phyloP scores from a whole-genome alignment of 1,140 invertebrate genomes.

The Heliconius eleuchia region DNA sequence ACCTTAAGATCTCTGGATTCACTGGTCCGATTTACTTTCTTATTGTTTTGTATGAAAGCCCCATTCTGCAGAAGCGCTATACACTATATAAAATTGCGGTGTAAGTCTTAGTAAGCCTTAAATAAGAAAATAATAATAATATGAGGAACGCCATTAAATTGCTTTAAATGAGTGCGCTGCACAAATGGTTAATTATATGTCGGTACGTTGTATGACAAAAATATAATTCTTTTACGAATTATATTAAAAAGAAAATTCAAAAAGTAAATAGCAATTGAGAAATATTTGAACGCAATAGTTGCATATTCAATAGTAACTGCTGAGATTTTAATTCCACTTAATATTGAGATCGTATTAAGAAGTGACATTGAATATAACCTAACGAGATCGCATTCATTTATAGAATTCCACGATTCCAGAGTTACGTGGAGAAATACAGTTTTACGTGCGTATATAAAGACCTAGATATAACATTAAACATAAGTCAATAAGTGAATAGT shows the following conservation, averaged over 20 bases:
- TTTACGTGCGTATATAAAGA: neutral
- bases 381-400: neutral
- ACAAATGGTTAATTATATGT: no score
- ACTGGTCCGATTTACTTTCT: no score
- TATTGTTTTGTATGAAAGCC: no score
- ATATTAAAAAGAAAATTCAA: no score
- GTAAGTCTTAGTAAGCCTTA: no score
- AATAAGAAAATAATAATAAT: no score
- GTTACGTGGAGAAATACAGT: neutral
- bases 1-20: neutral
- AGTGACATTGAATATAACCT: neutral
- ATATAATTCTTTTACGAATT: no score
- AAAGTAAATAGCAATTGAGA: neutral
- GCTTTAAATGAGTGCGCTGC: no score
- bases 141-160: no score
- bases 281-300: neutral
- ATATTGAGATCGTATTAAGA: neutral
- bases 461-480: neutral
- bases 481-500: neutral
- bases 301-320: neutral
- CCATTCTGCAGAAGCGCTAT: no score
- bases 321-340: neutral
- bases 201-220: no score
- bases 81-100: no score
- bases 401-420: neutral